Conservation (phyloP, 2,797 vertebrate genomes). For the Ctenopoma kingsleyae region DNA sequence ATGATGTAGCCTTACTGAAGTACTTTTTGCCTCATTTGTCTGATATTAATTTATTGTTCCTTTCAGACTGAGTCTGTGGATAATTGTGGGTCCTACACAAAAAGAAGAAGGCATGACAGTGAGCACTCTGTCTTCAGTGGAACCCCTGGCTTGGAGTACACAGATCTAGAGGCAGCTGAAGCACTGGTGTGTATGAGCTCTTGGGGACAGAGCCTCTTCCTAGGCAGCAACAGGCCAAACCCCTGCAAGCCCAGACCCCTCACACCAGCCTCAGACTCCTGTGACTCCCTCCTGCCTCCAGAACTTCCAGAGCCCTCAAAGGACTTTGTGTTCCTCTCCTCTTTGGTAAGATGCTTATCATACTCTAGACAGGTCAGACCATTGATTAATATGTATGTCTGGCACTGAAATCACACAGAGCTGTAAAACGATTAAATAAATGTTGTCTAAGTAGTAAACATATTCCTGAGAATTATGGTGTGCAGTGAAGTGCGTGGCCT, state of each 20-base stretch:
- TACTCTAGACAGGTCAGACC: neutral
- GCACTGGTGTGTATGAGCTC: conserved; percentile 97
- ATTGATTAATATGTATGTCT: neutral
- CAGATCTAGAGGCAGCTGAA: conserved; percentile 95
- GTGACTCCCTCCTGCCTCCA: conserved; percentile 87
- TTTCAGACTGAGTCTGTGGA: conserved; percentile 88
- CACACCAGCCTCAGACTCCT: conserved; percentile 95
- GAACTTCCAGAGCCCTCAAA: conserved; percentile 84
- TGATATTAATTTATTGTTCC: conserved; percentile 28
- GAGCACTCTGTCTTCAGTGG: conserved; percentile 85
- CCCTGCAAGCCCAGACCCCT: conserved; percentile 91
- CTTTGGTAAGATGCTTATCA: conserved; percentile 88
- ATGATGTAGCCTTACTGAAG: neutral
- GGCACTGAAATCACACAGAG: neutral
- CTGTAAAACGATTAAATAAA: conserved; percentile 7
- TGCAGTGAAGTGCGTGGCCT: conserved; percentile 12
- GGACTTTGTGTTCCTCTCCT: conserved; percentile 93
- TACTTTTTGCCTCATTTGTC: neutral
- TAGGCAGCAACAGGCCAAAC: conserved; percentile 54
- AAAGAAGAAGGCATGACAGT: conserved; percentile 90
- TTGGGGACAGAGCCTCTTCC: conserved; percentile 90
- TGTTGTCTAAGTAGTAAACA: conserved; percentile 41
- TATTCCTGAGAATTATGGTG: conserved; percentile 7
- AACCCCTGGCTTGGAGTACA: conserved; percentile 87
- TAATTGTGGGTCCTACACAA: conserved; percentile 86